phyloP scores from a whole-genome alignment of 2,797 vertebrate species.

The Parauchenoglanis ngamensis region DNA sequence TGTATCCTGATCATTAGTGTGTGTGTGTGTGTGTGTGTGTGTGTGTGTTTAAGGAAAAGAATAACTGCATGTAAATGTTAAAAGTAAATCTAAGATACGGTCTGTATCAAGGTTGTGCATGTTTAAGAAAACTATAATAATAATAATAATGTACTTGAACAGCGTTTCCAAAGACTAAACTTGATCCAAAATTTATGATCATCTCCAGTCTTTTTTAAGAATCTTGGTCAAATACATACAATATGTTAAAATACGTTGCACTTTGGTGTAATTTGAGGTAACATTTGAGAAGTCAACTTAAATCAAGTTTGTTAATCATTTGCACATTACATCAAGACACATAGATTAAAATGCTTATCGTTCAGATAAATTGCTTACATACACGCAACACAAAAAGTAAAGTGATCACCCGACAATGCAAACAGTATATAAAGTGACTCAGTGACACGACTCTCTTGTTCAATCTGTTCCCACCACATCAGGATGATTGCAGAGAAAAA shows the following conservation, averaged over 20 bases:
- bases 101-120: neutral
- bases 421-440: too few relatives aligned
- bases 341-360: neutral
- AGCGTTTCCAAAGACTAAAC: neutral
- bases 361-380: neutral
- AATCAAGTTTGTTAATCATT: neutral
- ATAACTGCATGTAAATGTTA: neutral
- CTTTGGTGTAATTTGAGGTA: neutral
- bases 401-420: too few relatives aligned
- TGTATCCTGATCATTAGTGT: constrained; percentile 77
- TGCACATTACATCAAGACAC: neutral
- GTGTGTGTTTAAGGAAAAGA: neutral
- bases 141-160: neutral
- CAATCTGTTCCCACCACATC: too few relatives aligned
- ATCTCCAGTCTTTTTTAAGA: neutral
- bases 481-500: too few relatives aligned
- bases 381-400: neutral
- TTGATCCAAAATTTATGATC: neutral
- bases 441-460: too few relatives aligned
- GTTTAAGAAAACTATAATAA: neutral
- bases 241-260: too few relatives aligned
- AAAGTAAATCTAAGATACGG: neutral
- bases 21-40: neutral
- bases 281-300: neutral
- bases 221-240: neutral